Evolutionary conservation across 2,113 vertebrate species (phyloP).

Genomic region (Serinus canaria): DNA sequence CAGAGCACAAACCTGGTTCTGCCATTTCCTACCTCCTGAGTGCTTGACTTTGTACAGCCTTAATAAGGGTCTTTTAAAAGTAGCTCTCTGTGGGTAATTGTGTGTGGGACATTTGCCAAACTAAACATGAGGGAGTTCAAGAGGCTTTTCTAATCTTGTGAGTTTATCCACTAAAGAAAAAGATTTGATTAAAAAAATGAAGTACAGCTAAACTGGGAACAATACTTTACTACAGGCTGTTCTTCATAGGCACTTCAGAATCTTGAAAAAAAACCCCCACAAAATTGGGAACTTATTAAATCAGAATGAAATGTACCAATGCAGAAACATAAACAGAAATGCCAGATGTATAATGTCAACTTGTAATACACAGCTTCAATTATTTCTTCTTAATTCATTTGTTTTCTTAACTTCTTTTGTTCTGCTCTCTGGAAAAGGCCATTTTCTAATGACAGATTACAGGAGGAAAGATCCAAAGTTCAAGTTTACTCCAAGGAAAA

Average conservation of each 20-base stretch:
- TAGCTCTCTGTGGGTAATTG: conserved; percentile 8
- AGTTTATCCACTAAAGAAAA: conserved; percentile 43
- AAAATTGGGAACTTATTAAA: conserved; percentile 30
- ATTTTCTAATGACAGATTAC: conserved; percentile 18
- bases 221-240: not conserved
- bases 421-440: conserved; percentile 44
- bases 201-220: conserved; percentile 21
- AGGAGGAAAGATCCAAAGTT: conserved; percentile 13
- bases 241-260: not conserved
- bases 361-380: conserved; percentile 3
- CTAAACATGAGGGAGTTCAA: conserved; percentile 54
- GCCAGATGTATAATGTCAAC: conserved; percentile 49
- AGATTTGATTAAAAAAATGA: conserved; percentile 45
- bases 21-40: not conserved
- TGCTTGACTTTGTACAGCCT: not conserved
- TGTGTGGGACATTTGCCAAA: conserved; percentile 25
- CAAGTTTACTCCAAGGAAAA: not conserved
- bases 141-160: conserved; percentile 49
- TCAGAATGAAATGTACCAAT: conserved; percentile 15
- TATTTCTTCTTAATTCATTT: conserved; percentile 43
- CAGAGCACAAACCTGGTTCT: not conserved
- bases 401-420: conserved; percentile 51
- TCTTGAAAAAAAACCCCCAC: not conserved
- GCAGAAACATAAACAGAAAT: conserved; percentile 35
- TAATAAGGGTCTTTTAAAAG: conserved; percentile 3